Percentiles rank a stretch among this genome's conserved stretches.
Conservation (phyloP, 2,888 invertebrate genomes). For the Brachycybe producta region DNA sequence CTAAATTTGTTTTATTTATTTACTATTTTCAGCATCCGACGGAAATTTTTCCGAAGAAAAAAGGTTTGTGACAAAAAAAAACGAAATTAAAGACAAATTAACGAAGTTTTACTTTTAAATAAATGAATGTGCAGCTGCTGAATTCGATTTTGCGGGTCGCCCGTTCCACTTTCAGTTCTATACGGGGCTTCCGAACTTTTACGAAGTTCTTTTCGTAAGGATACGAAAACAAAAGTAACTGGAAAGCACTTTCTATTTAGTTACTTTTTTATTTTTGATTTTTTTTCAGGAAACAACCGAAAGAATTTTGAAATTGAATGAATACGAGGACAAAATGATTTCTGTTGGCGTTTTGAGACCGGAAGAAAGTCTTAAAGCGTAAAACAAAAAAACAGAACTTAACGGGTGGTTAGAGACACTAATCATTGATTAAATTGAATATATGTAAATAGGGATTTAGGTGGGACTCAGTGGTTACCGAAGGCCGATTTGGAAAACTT, state of each 20-base stretch:
- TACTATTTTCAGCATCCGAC: constrained; percentile 49
- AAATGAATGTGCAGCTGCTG: constrained; percentile 43
- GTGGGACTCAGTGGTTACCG: constrained; percentile 48
- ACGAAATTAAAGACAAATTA: too few species aligned
- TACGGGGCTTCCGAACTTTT: constrained; percentile 75
- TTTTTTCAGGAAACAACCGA: constrained; percentile 50
- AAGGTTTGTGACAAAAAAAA: constrained; percentile 39
- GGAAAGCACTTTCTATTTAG: not conserved
- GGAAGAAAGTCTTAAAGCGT: constrained; percentile 45
- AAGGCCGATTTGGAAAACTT: constrained; percentile 50
- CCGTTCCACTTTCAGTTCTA: constrained; percentile 87
- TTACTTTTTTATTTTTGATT: not conserved
- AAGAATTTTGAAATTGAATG: constrained; percentile 50
- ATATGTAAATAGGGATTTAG: constrained; percentile 30
- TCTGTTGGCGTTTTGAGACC: constrained; percentile 44
- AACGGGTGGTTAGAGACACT: not conserved
- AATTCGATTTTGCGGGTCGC: constrained; percentile 79
- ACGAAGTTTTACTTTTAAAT: not conserved
- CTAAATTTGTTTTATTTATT: not conserved
- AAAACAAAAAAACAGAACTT: constrained; percentile 27
- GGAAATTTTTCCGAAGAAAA: constrained; percentile 66
- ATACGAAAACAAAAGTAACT: constrained; percentile 2
- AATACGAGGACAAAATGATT: constrained; percentile 55
- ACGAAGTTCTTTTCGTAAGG: constrained; percentile 61
- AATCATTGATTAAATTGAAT: constrained; percentile 28